Base-by-base conservation (phyloP, 2,888 invertebrate species). In the Mythimna vitellina region DNA sequence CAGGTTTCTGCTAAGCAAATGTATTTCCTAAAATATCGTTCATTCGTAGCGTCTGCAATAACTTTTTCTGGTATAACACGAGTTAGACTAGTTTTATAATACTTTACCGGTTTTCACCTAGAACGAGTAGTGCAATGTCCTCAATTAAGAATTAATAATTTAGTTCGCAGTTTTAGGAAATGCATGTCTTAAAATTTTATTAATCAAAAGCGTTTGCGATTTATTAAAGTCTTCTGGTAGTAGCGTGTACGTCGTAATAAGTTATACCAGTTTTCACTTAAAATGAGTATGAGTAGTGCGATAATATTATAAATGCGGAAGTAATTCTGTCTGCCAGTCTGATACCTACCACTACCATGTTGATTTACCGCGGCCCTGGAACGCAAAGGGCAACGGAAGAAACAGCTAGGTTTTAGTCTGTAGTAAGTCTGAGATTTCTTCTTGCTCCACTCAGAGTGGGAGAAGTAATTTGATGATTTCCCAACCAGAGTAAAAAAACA, bases 1-100 rank as follows among this genome's bases (percentile, higher is more conserved):
- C 25, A 51, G 38, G 25, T 54, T 51, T 73, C 4, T 35, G 4
- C 38, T 22, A 49, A 9, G 5, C 20, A 46, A 38, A 29, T 42
- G 6, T 3, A 49, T 42, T 75, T 62, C 57, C 61, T 51, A 14
- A 42, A 74, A 77, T 8, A n/a, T 14, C 20, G 51, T 46, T 71
- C 25, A 35, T 46, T 14, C 6, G 42, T 20, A 20, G 22, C 2
- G 7, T 53, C 51, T 51, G 20, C 29, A 51, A 51, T 51, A 35
- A 12, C 12, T 12, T 14, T 22, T 54, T 12, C 38, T 38, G 22
- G 12, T 22, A 25, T 38, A 35, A 4, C 5, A 57, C 58, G 14
- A 6, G 3, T 74, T 20, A 32, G 49, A 51, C 51, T 51, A 51
- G 20, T 51, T 51, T 51, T 51, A 51, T 20, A 49, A 64, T 42